These are phyloP conservation scores for Heliconius himera DNA, from an alignment of 1,140 invertebrate genomes.

Conservation along the genomic window DNA sequence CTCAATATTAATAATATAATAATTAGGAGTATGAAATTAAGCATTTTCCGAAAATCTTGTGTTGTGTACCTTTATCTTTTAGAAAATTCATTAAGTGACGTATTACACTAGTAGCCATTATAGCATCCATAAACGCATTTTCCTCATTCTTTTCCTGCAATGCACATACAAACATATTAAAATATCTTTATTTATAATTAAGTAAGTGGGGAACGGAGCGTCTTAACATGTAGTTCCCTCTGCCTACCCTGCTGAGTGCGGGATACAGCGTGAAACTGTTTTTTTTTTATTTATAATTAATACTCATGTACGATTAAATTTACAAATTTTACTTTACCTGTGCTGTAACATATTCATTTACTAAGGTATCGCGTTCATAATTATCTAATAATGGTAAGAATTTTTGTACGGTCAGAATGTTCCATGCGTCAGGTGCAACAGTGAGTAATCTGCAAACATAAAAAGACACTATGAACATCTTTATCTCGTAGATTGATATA, in stretches of 20 bases:
- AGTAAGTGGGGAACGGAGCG: too few species aligned
- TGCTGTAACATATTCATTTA: constrained; percentile 90
- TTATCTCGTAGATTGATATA: neutral
- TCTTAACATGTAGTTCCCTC: too few species aligned
- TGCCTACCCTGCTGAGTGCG: too few species aligned
- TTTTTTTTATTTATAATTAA: too few species aligned
- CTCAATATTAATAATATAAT: neutral
- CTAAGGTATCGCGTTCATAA: constrained; percentile 87
- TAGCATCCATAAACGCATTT: constrained; percentile 87
- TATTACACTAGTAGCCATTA: constrained; percentile 89
- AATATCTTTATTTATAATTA: too few species aligned
- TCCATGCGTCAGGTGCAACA: constrained; percentile 82
- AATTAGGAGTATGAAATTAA: too few species aligned
- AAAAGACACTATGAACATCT: constrained; percentile 14
- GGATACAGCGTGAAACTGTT: too few species aligned
- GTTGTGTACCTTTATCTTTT: constrained; percentile 83
- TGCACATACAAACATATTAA: constrained; percentile 14
- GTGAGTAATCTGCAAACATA: constrained; percentile 83
- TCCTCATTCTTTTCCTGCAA: constrained; percentile 87
- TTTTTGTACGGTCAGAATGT: constrained; percentile 86
- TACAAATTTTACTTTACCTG: constrained; percentile 78
- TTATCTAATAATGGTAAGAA: constrained; percentile 88
- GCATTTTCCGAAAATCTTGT: neutral
- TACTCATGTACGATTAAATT: neutral
- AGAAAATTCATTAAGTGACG: constrained; percentile 88